These are phyloP conservation scores for Marmota flaviventris DNA, from an alignment of 2,113 vertebrate genomes.

Conservation along the genomic window DNA sequence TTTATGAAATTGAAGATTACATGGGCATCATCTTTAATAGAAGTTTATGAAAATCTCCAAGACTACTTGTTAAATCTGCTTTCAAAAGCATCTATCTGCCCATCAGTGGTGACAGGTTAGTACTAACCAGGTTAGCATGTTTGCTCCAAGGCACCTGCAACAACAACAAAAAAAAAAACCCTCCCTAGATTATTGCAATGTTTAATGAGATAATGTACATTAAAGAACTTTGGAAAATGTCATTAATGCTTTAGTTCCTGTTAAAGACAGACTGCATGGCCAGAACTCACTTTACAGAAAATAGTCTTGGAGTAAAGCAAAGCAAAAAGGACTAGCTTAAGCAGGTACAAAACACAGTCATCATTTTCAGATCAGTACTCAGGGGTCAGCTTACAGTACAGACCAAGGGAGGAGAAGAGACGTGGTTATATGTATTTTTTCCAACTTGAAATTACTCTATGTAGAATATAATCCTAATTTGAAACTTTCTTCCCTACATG, in stretches of 20 bases:
- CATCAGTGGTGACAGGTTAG: neutral
- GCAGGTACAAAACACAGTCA: neutral
- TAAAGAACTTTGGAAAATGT: neutral
- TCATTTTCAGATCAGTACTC: slow-evolving; percentile 4
- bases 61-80: neutral
- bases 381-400: neutral
- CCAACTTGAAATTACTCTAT: slow-evolving; percentile 10
- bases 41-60: neutral
- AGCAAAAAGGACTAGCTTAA: neutral
- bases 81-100: slow-evolving; percentile 42
- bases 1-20: neutral
- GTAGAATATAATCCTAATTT: neutral
- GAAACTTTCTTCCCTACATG: neutral
- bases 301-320: neutral
- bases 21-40: neutral
- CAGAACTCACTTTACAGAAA: neutral
- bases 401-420: neutral
- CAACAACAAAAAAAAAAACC: neutral
- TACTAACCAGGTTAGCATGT: neutral
- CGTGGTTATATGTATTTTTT: neutral
- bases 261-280: neutral
- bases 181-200: neutral
- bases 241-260: neutral
- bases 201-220: neutral
- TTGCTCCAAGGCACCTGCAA: neutral